A percentile compares a stretch with the other conserved stretches of the same genome.
Evolutionary conservation across 23 tunicate genomes (phyloP).

Genomic region (Ascidia mentula): DNA sequence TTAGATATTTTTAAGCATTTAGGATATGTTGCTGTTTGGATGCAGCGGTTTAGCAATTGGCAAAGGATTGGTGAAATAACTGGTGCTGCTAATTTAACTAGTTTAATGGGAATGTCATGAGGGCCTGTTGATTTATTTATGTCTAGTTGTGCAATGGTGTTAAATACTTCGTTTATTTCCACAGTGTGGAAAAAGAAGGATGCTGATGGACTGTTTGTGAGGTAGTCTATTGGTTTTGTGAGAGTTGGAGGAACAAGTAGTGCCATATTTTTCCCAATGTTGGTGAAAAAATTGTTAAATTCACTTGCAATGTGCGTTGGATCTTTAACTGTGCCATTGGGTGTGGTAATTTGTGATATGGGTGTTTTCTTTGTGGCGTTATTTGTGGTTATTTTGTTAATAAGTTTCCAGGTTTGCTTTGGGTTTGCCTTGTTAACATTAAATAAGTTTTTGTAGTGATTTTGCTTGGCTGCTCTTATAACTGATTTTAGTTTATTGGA

Average conservation of each 20-base stretch:
- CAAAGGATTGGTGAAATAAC: too few relatives aligned
- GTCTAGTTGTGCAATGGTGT: too few relatives aligned
- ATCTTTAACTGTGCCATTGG: not conserved
- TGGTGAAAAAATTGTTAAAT: too few relatives aligned
- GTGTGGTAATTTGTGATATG: not conserved
- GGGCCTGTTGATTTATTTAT: too few relatives aligned
- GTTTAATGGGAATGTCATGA: too few relatives aligned
- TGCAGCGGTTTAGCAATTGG: too few relatives aligned
- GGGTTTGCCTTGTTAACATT: not conserved
- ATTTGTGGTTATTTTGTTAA: not conserved
- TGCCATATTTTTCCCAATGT: not conserved
- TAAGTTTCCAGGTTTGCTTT: not conserved
- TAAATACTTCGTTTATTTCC: too few relatives aligned
- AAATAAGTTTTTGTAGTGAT: not conserved
- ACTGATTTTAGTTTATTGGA: not conserved
- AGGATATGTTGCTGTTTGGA: not conserved
- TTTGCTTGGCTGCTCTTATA: not conserved
- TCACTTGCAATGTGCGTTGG: not conserved
- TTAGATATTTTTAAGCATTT: not conserved
- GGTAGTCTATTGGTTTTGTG: too few relatives aligned
- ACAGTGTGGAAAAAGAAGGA: too few relatives aligned
- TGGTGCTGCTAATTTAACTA: too few relatives aligned
- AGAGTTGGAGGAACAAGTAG: too few relatives aligned
- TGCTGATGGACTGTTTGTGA: too few relatives aligned
- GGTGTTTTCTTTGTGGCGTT: not conserved